Conservation (phyloP, 2,797 vertebrate species). For the Myotis findleyi region DNA sequence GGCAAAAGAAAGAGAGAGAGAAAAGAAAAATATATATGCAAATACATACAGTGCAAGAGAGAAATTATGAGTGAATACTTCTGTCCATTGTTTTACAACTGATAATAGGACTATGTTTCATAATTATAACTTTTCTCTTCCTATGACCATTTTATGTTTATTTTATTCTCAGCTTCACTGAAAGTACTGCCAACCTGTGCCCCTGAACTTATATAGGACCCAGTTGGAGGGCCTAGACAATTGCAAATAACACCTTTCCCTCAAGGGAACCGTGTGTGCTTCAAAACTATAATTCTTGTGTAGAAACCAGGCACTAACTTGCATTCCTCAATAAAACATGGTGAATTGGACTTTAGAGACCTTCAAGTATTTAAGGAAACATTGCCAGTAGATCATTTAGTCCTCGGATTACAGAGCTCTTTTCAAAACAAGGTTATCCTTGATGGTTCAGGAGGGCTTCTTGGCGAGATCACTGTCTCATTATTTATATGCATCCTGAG, state of each 20-base stretch:
- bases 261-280: not conserved
- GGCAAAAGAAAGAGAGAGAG: not conserved
- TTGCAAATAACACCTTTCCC: not conserved
- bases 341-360: not conserved
- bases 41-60: not conserved
- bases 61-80: not conserved
- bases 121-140: not conserved
- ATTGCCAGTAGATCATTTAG: not conserved
- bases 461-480: not conserved
- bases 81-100: not conserved
- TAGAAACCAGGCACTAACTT: not conserved
- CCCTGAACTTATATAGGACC: not conserved
- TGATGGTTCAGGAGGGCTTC: not conserved
- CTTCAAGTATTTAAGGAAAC: constrained; percentile 12
- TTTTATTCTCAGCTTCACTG: not conserved
- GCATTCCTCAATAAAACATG: not conserved
- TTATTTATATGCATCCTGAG: not conserved
- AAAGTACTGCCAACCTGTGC: not conserved
- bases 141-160: not conserved
- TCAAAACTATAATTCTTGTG: not conserved
- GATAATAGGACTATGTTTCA: not conserved
- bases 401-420: not conserved
- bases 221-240: not conserved
- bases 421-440: constrained; percentile 9
- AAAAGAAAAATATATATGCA: not conserved